A percentile compares a stretch with the other conserved stretches of the same genome.
These are phyloP conservation scores for Delia radicum DNA, from an alignment of 1,140 invertebrate species.

Conservation along the genomic window DNA sequence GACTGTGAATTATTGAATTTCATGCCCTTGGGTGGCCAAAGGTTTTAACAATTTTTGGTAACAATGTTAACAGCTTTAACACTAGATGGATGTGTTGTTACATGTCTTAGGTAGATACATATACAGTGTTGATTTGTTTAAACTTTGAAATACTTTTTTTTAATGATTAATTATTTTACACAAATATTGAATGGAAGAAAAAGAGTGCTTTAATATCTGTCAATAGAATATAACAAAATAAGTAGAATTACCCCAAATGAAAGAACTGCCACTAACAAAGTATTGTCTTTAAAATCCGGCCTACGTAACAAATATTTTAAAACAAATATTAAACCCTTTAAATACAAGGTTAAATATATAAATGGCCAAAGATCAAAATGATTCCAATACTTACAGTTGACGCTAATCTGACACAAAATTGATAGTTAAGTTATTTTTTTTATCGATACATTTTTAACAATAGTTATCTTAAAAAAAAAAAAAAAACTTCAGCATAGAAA, in stretches of 20 bases:
- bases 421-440: constrained; percentile 1
- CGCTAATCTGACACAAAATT: constrained; percentile 13
- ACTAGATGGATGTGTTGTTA: neutral
- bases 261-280: too few species aligned
- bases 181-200: too few species aligned
- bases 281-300: neutral
- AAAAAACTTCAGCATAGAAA: neutral
- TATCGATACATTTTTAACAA: constrained; percentile 6
- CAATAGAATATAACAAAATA: too few species aligned
- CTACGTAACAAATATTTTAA: too few species aligned
- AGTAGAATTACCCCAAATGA: too few species aligned
- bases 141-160: neutral
- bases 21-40: neutral
- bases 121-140: too few species aligned
- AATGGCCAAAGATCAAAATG: too few species aligned
- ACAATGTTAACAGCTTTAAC: neutral
- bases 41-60: neutral
- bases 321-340: too few species aligned
- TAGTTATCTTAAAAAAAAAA: neutral
- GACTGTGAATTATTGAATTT: neutral
- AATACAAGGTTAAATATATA: too few species aligned
- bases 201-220: too few species aligned
- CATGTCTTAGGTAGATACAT: too few species aligned
- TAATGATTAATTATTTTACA: too few species aligned
- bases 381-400: constrained; percentile 8